Evolutionary conservation across 2,797 vertebrate genomes (phyloP).

Genomic region (Octomys mimax): DNA sequence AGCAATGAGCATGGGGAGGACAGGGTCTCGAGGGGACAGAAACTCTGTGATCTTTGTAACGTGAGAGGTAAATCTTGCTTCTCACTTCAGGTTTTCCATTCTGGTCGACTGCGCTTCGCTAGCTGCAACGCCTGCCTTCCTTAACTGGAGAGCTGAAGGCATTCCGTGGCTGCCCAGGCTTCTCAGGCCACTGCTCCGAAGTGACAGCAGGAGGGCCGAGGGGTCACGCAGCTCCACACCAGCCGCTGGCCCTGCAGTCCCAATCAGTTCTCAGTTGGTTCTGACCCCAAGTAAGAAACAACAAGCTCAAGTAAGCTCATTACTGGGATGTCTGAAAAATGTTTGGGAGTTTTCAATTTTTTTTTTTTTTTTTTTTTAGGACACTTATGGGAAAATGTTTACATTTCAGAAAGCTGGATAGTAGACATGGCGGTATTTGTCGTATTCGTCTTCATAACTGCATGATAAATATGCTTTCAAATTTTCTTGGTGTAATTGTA

Average conservation of each 20-base stretch:
- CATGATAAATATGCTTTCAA: neutral
- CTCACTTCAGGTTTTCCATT: neutral
- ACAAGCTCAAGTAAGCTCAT: neutral
- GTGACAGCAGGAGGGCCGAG: neutral
- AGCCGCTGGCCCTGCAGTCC: neutral
- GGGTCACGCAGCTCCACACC: neutral
- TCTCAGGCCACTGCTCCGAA: neutral
- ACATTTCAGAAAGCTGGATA: slow-evolving; percentile 32
- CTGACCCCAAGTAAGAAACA: neutral
- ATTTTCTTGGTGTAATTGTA: neutral
- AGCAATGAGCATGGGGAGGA: neutral
- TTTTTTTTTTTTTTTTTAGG: slow-evolving; percentile 10
- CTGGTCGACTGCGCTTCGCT: neutral
- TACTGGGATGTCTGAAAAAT: neutral
- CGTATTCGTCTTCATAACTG: slow-evolving; percentile 17
- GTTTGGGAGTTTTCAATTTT: neutral
- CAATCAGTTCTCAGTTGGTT: neutral
- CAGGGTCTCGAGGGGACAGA: neutral
- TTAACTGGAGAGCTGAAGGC: neutral
- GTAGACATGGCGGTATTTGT: neutral
- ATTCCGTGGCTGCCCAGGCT: neutral
- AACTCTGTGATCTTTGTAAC: neutral
- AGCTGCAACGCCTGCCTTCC: neutral
- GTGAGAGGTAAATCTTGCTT: neutral
- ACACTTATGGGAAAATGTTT: slow-evolving; percentile 25